Base-by-base conservation (phyloP, 2,888 invertebrate species). In the Platyscelio sp. region DNA sequence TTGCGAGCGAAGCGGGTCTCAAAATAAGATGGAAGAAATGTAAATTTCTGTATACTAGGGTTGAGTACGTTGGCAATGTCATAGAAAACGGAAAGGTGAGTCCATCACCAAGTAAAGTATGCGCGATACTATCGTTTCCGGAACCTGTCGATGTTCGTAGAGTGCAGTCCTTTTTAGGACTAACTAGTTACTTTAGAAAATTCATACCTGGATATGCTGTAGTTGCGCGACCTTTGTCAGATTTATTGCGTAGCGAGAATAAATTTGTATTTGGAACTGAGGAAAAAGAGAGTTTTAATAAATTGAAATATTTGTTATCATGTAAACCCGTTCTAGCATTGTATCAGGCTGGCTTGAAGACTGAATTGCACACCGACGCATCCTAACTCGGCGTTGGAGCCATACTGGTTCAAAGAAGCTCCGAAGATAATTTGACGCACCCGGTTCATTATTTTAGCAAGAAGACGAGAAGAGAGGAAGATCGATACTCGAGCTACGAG, bases 21-120 rank as follows among this genome's bases (percentile, higher is more conserved):
- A 26, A 22, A 15, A 29, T 65, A 4, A 65, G 24, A 40, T 65
- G 65, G 49, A 65, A 49, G 26, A 46, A 49, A 65, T 65, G 65
- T 49, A 18, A 40, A 33, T 65, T 65, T 13, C 29, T 65, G 27
- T 49, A 33, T 65, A 1, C 46, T 2, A 46, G 29, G 20, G 65
- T 65, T 1, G 65, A 65, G 15, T 65, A 33, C 20, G 11, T 65
- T 24, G 65, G 65, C 4, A 65, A 49, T 18, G 46, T 65, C 3
- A 49, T 65, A 24, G 49, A 65, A 29, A 49, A 49, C 13, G 63
- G 43, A 5, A 15, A 26, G 3, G 18, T 63, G 6, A 46, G 65
- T 29, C 49, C 49, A 65, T 65, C 65, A 20, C 65, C 65, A 15
- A 40, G 15, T 29, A 65, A 65, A 29, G 15, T 33, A 18, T 20